Conservation (phyloP, 2,888 invertebrate genomes). For the Macropis europaea region DNA sequence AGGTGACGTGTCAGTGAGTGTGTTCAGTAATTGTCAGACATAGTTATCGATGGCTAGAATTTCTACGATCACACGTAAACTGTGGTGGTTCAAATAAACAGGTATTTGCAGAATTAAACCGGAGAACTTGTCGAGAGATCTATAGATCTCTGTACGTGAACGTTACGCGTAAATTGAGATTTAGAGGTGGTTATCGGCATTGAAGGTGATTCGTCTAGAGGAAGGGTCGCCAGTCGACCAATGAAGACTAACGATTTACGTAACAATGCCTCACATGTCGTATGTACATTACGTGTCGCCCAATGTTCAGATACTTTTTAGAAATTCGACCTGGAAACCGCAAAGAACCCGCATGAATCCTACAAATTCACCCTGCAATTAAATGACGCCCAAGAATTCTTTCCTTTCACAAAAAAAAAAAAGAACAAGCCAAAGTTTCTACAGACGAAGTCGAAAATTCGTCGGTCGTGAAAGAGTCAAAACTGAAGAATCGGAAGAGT, state of each 20-base stretch:
- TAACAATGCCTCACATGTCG: constrained; percentile 70
- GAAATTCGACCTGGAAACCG: constrained; percentile 13
- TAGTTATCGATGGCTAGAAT: neutral
- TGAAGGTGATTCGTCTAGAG: constrained; percentile 70
- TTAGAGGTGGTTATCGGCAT: constrained; percentile 67
- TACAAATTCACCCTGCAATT: too few relatives aligned
- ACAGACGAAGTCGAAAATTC: too few relatives aligned
- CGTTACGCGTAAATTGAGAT: constrained; percentile 65
- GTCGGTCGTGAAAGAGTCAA: too few relatives aligned
- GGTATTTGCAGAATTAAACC: constrained; percentile 25
- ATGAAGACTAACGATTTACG: constrained; percentile 76
- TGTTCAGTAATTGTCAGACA: constrained; percentile 15
- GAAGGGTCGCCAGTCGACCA: constrained; percentile 70
- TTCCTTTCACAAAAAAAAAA: too few relatives aligned
- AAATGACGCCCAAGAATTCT: too few relatives aligned
- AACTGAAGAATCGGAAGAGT: too few relatives aligned
- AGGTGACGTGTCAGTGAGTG: too few relatives aligned
- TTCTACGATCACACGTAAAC: neutral
- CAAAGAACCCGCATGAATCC: neutral
- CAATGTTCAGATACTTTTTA: constrained; percentile 44
- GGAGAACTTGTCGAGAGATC: constrained; percentile 33
- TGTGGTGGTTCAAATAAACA: neutral
- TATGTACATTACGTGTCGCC: constrained; percentile 55
- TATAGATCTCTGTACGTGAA: constrained; percentile 41
- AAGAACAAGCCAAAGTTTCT: too few relatives aligned